Evolutionary conservation across 2,888 invertebrate species (phyloP), one percentile per base, ranked within the genome.

Genomic region (Keiferia lycopersicella): DNA sequence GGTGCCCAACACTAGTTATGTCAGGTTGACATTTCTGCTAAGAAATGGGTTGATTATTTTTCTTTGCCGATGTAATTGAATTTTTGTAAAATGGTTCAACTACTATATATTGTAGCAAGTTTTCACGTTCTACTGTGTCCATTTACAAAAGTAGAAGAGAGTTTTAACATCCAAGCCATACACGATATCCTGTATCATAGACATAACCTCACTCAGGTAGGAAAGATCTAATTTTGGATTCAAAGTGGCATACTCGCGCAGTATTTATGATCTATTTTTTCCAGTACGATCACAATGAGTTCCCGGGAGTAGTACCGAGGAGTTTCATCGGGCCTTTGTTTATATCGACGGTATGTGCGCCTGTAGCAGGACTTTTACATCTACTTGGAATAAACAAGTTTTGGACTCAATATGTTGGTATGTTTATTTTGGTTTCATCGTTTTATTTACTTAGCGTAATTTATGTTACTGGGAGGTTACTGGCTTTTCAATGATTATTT

Each of bases 61-160:
- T 34, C 26, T 10, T 61, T 14, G 41, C 39, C 26, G 51, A 20
- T 51, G 51, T 51, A 51, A 51, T 51, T 20, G 51, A 11, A 51
- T 22, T 51, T 51, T 8, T 70, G 66, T 67, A 81, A 86, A 82
- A 96, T 96, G 96, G 95, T 95, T 83, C 93, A 95, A 79, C 89
- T 96, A 83, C 87, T 96, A 75, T 94, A 95, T 82, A 87, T 96
- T 72, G 93, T 96, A 74, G 96, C 96, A 66, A 93, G 94, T 73
- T 93, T 96, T 73, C 97, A 98, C 85, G 90, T 98, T 65, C 84
- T 97, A 68, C 93, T 96, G 75, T 98, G 98, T 80, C 99, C 99
- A 62, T 99, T 96, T 83, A 99, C 98, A 4, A 99, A 99, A 95
- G 99, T 99, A 61, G 99, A 99, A 90, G 99, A 99, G 92, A 99